Evolutionary conservation across 2,797 vertebrate genomes (phyloP).

Genomic region (Bufotes viridis): DNA sequence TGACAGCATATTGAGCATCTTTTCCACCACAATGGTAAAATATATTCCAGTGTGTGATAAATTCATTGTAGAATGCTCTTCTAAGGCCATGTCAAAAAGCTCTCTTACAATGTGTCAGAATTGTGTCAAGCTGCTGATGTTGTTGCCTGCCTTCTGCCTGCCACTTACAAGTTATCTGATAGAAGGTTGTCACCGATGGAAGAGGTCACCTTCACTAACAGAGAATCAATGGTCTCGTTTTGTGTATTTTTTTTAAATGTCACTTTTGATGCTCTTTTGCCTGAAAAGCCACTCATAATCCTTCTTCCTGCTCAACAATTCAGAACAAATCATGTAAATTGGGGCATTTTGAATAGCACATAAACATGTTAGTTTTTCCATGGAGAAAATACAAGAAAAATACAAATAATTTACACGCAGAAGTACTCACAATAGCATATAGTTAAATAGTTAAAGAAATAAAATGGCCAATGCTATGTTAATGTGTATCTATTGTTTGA

Average conservation of each 20-base stretch:
- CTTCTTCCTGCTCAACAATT: constrained; percentile 14
- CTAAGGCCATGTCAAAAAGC: constrained; percentile 24
- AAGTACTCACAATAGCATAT: neutral
- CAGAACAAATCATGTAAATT: constrained; percentile 29
- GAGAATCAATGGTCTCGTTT: constrained; percentile 11
- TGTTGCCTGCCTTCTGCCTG: constrained; percentile 29
- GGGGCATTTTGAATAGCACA: neutral
- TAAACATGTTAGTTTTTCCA: neutral
- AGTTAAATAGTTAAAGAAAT: no score
- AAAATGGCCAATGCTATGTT: no score
- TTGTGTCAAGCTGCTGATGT: constrained; percentile 49
- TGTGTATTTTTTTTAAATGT: constrained; percentile 21
- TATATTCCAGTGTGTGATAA: neutral
- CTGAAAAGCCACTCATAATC: neutral
- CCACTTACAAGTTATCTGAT: constrained; percentile 51
- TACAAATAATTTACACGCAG: neutral
- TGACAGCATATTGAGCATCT: constrained; percentile 34
- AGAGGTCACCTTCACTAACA: constrained; percentile 57
- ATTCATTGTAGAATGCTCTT: constrained; percentile 20
- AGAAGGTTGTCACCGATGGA: constrained; percentile 45
- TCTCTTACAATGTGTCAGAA: constrained; percentile 50
- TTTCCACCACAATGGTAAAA: neutral
- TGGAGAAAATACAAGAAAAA: neutral
- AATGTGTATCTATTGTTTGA: no score
- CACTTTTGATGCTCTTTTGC: constrained; percentile 19